Base-by-base conservation (phyloP, 2,797 vertebrate species). In the Trematomus bernacchii region DNA sequence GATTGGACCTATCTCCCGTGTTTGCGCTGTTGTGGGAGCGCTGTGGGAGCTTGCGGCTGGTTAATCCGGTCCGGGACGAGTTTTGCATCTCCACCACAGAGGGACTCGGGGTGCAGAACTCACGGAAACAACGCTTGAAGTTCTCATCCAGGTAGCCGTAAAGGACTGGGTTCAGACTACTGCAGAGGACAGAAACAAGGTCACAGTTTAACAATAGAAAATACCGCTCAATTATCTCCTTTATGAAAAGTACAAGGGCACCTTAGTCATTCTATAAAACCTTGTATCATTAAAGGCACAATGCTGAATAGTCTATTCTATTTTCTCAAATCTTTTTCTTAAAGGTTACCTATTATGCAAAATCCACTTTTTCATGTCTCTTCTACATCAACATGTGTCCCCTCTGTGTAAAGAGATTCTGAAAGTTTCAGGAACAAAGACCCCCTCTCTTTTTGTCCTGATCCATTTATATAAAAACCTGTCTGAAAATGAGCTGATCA, bases 121-220 rank as follows among this genome's bases (percentile, higher is more conserved):
- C 98, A 76, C 97, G 95, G 93, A 99, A 99, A 89, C 98, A 99
- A 50, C 98, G 95, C 90, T 99, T 99, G 92, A 99, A 99, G 94
- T 99, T 99, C 93, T 99, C 98, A 72, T 99, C 98, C 91, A 99
- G 94, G 94, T 99, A 99, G 19, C 98, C 98, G 6, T 99, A 99
- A 62, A 99, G 97, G 74, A 99, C 97, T 0, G 98, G 98, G 87
- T 99, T 99, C 87, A 99, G 96, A 89, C 98, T 94, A 48, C 93
- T 94, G 86, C 67, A 80, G 14, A 15, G 19, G 27, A 6, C 15
- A 27, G 76, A 61, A 40, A 48, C 62, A 62, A 30, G 10, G 0
- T 27, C 18, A 60, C 3, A 59, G 40, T 11, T 77, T 16, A 55
- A 46, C 33, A n/a, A 4, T 0, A 19, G 18, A 57, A 66, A 61